These are phyloP conservation scores for Leptestheria dahalacensis DNA, from an alignment of 1,140 invertebrate genomes.

Conservation along the genomic window DNA sequence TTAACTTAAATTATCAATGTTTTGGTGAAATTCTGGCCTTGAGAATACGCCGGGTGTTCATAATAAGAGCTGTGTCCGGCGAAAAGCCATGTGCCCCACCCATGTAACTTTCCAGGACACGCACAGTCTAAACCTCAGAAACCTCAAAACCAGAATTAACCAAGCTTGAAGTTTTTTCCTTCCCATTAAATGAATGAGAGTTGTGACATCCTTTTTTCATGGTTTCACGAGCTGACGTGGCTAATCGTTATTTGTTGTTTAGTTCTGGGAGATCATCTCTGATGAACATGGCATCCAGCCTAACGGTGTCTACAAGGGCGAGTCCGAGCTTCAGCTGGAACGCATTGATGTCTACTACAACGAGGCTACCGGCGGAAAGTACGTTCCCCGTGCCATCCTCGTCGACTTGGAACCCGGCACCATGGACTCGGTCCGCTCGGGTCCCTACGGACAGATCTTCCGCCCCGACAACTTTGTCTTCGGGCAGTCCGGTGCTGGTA, in stretches of 20 bases:
- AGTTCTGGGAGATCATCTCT: conserved; percentile 38
- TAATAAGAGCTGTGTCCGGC: not conserved
- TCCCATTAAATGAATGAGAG: too few species aligned
- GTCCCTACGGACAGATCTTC: conserved; percentile 73
- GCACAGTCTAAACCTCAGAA: too few species aligned
- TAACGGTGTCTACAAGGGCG: conserved; percentile 34
- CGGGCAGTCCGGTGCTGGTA: conserved; percentile 63
- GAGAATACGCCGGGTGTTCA: not conserved
- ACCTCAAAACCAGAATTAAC: too few species aligned
- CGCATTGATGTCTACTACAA: conserved; percentile 31
- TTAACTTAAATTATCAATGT: not conserved
- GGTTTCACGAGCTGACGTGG: not conserved
- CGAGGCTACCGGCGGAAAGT: conserved; percentile 48
- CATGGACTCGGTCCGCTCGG: conserved; percentile 76
- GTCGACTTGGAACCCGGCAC: conserved; percentile 82
- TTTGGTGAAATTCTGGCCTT: not conserved
- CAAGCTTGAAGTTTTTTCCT: too few species aligned
- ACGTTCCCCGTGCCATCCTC: conserved; percentile 73
- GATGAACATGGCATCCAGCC: conserved; percentile 39
- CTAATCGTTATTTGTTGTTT: conserved; percentile 17
- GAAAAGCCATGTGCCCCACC: not conserved
- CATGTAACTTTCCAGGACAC: too few species aligned
- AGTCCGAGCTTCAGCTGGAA: conserved; percentile 33
- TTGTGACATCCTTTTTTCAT: not conserved
- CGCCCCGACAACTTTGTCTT: conserved; percentile 77